Percentiles rank a stretch among this genome's conserved stretches.
Evolutionary conservation across 2,888 invertebrate species (phyloP).

Genomic region (Pyrocoelia pectoralis): DNA sequence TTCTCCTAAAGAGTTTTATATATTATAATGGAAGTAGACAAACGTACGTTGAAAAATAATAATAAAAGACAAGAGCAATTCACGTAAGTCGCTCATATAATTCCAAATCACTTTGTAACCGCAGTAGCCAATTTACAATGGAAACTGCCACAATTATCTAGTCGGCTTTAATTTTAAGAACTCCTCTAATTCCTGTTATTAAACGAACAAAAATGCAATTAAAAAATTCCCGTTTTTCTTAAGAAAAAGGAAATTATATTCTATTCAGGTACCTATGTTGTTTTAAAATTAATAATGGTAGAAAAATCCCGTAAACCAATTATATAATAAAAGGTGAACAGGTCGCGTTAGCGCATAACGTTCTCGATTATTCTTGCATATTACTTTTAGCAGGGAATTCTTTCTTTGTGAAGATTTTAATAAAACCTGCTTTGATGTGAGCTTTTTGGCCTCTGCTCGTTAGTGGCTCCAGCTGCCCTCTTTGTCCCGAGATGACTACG

Average conservation of each 20-base stretch:
- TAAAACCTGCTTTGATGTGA: conserved; percentile 56
- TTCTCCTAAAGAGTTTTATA: too few relatives aligned
- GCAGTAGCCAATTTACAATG: too few relatives aligned
- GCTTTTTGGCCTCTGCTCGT: conserved; percentile 53
- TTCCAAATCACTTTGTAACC: too few relatives aligned
- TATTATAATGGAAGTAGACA: too few relatives aligned
- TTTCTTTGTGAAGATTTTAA: conserved; percentile 53
- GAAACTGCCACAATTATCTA: too few relatives aligned
- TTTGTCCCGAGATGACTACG: conserved; percentile 54
- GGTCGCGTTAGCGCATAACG: conserved; percentile 24
- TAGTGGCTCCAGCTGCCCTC: conserved; percentile 55
- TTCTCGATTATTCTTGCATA: conserved; percentile 37
- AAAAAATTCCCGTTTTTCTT: not conserved
- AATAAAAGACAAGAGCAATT: too few relatives aligned
- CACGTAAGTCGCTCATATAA: too few relatives aligned
- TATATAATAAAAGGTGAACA: conserved; percentile 20
- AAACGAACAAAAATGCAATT: not conserved
- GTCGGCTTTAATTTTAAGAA: too few relatives aligned
- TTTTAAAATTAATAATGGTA: conserved; percentile 4
- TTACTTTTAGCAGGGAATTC: conserved; percentile 44
- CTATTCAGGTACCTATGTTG: not conserved
- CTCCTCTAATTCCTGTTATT: too few relatives aligned
- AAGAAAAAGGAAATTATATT: not conserved
- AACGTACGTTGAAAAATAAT: too few relatives aligned
- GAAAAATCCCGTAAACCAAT: conserved; percentile 22